Percentiles rank a stretch among this genome's conserved stretches.
These are phyloP conservation scores for Tor tambroides DNA, from an alignment of 2,113 vertebrate species.

Conservation along the genomic window DNA sequence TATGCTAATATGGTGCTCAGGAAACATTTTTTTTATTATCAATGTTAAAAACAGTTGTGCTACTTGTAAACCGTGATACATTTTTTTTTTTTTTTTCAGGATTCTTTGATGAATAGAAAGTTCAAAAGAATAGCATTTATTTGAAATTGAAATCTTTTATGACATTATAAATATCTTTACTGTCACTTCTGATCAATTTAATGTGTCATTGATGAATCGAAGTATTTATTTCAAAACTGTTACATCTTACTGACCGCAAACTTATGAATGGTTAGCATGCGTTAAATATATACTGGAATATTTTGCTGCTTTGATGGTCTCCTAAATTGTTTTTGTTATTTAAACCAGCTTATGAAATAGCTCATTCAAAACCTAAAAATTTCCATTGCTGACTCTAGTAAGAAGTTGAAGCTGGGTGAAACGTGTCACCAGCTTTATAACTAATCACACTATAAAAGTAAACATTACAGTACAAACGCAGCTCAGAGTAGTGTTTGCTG, in stretches of 20 bases:
- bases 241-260: too few relatives aligned
- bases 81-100: too few relatives aligned
- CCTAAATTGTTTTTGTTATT: constrained; percentile 1
- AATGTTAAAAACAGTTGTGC: too few relatives aligned
- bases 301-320: neutral
- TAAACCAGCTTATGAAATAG: neutral
- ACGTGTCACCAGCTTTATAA: neutral
- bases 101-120: too few relatives aligned
- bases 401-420: neutral
- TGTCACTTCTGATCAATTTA: neutral
- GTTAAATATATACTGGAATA: too few relatives aligned
- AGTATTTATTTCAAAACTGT: neutral
- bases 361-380: neutral
- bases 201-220: neutral
- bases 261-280: too few relatives aligned
- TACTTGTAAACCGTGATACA: neutral
- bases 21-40: too few relatives aligned
- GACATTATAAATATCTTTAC: neutral
- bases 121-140: too few relatives aligned
- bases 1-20: too few relatives aligned
- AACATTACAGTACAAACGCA: neutral
- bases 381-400: neutral
- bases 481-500: neutral
- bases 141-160: too few relatives aligned
- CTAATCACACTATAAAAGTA: neutral